These are phyloP conservation scores for Grammomys surdaster DNA, from an alignment of 2,113 vertebrate genomes.

Conservation along the genomic window DNA sequence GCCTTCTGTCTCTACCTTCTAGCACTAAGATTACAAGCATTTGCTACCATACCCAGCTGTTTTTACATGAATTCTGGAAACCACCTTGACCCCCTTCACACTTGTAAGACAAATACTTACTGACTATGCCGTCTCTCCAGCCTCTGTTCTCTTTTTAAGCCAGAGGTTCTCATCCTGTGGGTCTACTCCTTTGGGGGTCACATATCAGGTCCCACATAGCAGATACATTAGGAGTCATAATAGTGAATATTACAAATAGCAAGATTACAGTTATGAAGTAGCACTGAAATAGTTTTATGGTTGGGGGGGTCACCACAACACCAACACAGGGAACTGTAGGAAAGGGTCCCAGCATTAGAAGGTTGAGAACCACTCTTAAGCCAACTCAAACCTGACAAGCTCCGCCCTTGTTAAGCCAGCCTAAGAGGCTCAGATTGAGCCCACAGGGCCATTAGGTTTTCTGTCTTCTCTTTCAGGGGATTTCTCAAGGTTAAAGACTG, in stretches of 20 bases:
- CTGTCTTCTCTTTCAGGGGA: background rate
- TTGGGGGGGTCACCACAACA: background rate
- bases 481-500: conserved; percentile 9
- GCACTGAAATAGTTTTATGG: background rate
- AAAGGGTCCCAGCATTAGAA: background rate
- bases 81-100: too few species aligned
- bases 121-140: background rate
- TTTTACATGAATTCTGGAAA: background rate
- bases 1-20: background rate
- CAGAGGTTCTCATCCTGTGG: background rate
- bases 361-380: background rate
- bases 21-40: background rate
- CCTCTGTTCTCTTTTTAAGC: background rate
- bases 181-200: background rate
- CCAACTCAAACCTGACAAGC: background rate
- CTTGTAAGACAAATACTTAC: background rate
- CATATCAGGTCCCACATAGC: background rate
- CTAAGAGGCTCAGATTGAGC: background rate
- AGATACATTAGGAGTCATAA: background rate
- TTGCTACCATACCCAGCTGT: background rate
- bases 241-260: background rate
- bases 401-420: background rate
- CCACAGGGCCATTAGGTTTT: background rate
- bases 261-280: background rate
- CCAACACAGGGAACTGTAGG: background rate